Evolutionary conservation across 1,140 invertebrate species (phyloP).

Genomic region (Idris sp.): DNA sequence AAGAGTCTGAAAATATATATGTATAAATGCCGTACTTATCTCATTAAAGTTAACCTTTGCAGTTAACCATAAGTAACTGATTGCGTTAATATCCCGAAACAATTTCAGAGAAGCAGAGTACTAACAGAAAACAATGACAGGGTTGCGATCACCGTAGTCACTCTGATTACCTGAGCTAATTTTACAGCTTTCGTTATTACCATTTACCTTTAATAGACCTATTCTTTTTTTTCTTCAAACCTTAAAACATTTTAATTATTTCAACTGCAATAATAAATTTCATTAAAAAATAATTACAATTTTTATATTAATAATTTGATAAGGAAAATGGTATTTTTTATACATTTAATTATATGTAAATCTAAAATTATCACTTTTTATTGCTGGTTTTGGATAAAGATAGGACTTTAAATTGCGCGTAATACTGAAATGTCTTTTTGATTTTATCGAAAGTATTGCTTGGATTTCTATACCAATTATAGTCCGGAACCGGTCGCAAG

Average conservation of each 20-base stretch:
- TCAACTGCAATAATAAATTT: no score
- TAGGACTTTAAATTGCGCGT: neutral
- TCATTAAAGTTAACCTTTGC: constrained; percentile 51
- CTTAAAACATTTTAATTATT: no score
- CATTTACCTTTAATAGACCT: neutral
- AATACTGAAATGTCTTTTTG: constrained; percentile 25
- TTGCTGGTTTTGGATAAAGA: neutral
- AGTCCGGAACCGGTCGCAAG: constrained; percentile 36
- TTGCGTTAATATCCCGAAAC: constrained; percentile 42
- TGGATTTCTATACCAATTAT: constrained; percentile 55
- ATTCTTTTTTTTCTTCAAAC: neutral
- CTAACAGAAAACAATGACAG: constrained; percentile 41
- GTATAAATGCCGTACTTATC: constrained; percentile 47
- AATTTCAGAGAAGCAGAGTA: constrained; percentile 31
- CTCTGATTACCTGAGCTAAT: constrained; percentile 19
- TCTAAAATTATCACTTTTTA: constrained; percentile 10
- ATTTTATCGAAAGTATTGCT: constrained; percentile 26
- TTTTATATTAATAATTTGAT: no score
- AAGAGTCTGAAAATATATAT: constrained; percentile 46
- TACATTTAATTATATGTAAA: constrained; percentile 16
- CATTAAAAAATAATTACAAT: no score
- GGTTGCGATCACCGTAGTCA: neutral
- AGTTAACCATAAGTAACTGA: constrained; percentile 43
- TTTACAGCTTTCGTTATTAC: constrained; percentile 21
- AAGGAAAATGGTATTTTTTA: no score